Percentiles rank a stretch among this genome's conserved stretches.
Conservation (phyloP, 2,888 invertebrate genomes). For the Pseudococcus jackbeardsleyi region DNA sequence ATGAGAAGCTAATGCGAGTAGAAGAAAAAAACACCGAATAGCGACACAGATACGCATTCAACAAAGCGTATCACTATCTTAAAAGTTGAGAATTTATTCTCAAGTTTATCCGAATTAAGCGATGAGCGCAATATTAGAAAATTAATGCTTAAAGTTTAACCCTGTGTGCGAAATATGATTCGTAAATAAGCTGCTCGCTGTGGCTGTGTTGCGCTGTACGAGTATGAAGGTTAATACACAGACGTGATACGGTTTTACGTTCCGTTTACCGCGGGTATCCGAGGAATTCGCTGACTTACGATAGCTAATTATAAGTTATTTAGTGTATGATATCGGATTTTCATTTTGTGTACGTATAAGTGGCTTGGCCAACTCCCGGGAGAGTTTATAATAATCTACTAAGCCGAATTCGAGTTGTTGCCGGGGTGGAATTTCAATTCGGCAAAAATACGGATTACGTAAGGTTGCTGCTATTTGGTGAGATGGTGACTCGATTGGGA, state of each 20-base stretch:
- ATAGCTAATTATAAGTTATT: constrained; percentile 41
- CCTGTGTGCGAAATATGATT: neutral
- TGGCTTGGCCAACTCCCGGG: neutral
- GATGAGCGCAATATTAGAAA: constrained; percentile 5
- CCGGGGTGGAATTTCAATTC: neutral
- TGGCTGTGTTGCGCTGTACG: neutral
- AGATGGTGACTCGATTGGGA: neutral
- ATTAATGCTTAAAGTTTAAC: constrained; percentile 40
- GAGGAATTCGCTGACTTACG: neutral
- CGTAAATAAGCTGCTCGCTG: neutral
- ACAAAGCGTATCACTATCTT: neutral
- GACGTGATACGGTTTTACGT: neutral
- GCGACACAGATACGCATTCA: neutral
- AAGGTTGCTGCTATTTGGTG: neutral
- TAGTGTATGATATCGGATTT: constrained; percentile 28
- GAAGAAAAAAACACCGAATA: neutral
- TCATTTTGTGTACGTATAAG: neutral
- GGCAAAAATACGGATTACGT: neutral
- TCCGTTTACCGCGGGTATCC: neutral
- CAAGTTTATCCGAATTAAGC: constrained; percentile 9
- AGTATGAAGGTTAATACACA: constrained; percentile 7
- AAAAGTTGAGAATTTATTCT: constrained; percentile 5
- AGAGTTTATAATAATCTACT: constrained; percentile 18
- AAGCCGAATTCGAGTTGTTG: constrained; percentile 1
- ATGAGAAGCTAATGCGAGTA: neutral